A percentile compares a stretch with the other conserved stretches of the same genome.
Evolutionary conservation across 2,113 vertebrate genomes (phyloP).

Genomic region (Trachemys scripta): DNA sequence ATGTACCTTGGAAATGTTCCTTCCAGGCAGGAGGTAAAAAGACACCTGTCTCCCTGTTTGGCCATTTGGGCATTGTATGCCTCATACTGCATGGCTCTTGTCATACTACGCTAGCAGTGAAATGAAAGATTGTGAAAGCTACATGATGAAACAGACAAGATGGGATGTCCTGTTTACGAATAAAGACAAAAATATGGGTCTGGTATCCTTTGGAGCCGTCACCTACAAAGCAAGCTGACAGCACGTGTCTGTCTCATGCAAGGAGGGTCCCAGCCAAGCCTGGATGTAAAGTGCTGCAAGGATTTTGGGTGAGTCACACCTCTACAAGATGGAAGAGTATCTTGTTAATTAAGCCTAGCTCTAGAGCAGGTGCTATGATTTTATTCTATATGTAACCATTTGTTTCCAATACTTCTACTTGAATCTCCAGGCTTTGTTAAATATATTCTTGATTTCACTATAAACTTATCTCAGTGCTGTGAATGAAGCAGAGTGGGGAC

Average conservation of each 20-base stretch:
- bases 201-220: too few relatives aligned
- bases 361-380: background rate
- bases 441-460: background rate
- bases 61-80: background rate
- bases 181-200: too few relatives aligned
- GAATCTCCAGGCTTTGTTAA: background rate
- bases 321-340: background rate
- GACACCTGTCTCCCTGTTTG: background rate
- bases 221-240: background rate
- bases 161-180: too few relatives aligned
- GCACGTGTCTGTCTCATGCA: background rate
- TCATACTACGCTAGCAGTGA: background rate
- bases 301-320: background rate
- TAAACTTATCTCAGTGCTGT: too few relatives aligned
- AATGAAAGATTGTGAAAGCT: background rate
- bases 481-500: background rate
- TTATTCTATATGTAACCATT: background rate
- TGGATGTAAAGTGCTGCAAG: background rate
- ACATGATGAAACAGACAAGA: too few relatives aligned
- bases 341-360: background rate
- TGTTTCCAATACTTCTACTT: background rate
- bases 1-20: background rate
- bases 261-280: background rate
- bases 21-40: background rate
- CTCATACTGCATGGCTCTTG: background rate